A percentile compares a stretch with the other conserved stretches of the same genome.
These are phyloP conservation scores for Papilio polyxenes DNA, from an alignment of 1,140 invertebrate species.

Conservation along the genomic window DNA sequence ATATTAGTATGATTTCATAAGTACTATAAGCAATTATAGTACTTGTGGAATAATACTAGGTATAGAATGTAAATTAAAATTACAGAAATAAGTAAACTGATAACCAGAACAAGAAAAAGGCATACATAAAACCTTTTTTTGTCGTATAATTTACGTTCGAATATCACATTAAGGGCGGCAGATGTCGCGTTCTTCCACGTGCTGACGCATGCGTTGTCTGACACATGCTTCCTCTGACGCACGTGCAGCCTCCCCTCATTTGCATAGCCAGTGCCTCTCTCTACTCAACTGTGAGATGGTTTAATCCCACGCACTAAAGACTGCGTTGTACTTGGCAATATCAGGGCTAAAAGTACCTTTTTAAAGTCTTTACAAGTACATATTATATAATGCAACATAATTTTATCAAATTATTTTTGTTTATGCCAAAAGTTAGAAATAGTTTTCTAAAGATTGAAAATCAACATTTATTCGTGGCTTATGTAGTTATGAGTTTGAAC, in stretches of 20 bases:
- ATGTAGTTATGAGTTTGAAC: no score
- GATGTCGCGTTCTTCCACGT: not conserved
- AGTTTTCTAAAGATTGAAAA: no score
- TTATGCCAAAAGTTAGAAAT: no score
- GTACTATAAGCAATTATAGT: no score
- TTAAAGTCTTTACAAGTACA: not conserved
- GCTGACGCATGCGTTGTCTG: slow-evolving; percentile 5
- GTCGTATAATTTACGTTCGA: not conserved
- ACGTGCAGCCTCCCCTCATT: slow-evolving; percentile 21
- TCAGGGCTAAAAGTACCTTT: not conserved
- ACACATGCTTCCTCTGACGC: slow-evolving; percentile 5
- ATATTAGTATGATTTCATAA: no score
- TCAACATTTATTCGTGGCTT: no score
- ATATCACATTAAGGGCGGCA: not conserved
- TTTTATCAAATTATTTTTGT: no score
- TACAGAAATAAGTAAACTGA: not conserved
- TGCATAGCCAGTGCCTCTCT: slow-evolving; percentile 6
- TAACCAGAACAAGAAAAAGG: not conserved
- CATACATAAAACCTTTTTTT: not conserved
- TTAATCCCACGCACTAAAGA: slow-evolving; percentile 1
- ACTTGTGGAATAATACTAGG: not conserved
- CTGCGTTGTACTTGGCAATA: not conserved
- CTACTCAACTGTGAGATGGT: slow-evolving; percentile 1
- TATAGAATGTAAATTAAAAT: not conserved
- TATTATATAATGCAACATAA: not conserved